Evolutionary conservation across 2,113 vertebrate species (phyloP).

Genomic region (Bostrychus sinensis): DNA sequence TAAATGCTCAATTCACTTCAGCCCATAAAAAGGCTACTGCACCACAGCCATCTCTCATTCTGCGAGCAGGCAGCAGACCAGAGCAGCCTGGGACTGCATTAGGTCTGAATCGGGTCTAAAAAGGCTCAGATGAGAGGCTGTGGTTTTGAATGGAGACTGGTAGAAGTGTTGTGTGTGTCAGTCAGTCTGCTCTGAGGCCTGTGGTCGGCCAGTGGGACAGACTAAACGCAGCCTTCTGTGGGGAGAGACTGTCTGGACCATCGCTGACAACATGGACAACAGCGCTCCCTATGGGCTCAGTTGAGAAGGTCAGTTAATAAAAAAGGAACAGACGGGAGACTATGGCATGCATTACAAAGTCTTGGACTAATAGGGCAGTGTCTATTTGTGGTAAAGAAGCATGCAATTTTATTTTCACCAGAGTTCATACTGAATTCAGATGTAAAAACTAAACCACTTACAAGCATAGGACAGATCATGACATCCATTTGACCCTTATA

Average conservation of each 20-base stretch:
- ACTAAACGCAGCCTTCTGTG: constrained; percentile 36
- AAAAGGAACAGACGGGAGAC: constrained; percentile 20
- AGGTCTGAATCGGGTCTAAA: constrained; percentile 3
- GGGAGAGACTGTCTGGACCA: constrained; percentile 8
- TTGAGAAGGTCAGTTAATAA: constrained; percentile 48
- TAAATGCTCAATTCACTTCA: no score
- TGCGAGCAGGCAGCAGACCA: constrained; percentile 12
- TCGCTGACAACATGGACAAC: constrained; percentile 67
- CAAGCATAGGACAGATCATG: neutral
- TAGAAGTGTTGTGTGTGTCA: constrained; percentile 38
- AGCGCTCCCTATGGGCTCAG: constrained; percentile 70
- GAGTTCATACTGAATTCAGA: neutral
- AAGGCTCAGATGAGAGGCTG: constrained; percentile 21
- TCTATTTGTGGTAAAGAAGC: neutral
- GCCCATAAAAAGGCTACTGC: neutral
- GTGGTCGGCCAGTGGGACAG: constrained; percentile 44
- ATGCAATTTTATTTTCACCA: neutral
- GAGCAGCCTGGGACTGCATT: constrained; percentile 17
- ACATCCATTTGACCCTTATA: neutral
- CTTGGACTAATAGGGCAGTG: neutral
- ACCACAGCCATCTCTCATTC: neutral
- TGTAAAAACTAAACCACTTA: neutral
- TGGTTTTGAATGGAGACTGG: constrained; percentile 27
- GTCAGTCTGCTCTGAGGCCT: constrained; percentile 51
- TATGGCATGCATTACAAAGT: constrained; percentile 6